Evolutionary conservation across 2,888 invertebrate genomes (phyloP).

Genomic region (Watsonalla binaria): DNA sequence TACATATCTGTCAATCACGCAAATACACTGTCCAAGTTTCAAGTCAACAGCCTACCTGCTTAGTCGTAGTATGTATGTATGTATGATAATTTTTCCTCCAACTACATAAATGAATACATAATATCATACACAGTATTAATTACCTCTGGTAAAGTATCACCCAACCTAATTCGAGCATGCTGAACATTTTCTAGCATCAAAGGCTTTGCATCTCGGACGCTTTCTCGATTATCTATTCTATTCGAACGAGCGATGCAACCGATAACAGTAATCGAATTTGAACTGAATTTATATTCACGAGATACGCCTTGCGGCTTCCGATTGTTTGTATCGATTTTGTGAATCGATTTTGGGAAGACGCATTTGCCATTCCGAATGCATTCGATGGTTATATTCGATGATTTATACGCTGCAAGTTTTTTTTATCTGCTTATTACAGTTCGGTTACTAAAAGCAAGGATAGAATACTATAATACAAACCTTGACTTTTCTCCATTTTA

Average conservation of each 20-base stretch:
- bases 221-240: conserved; percentile 32
- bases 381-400: too few relatives aligned
- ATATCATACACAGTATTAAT: background rate
- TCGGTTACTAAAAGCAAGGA: too few relatives aligned
- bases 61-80: too few relatives aligned
- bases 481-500: too few relatives aligned
- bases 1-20: too few relatives aligned
- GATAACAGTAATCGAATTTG: conserved; percentile 44
- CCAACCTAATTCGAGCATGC: background rate
- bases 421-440: too few relatives aligned
- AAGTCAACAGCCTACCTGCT: too few relatives aligned
- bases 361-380: background rate
- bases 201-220: conserved; percentile 8
- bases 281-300: conserved; percentile 35
- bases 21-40: too few relatives aligned
- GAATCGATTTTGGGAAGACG: background rate
- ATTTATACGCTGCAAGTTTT: too few relatives aligned
- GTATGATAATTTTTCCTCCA: too few relatives aligned
- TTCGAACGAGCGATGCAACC: conserved; percentile 30
- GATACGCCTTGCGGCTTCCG: conserved; percentile 17
- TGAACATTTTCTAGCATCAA: background rate
- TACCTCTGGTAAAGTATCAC: background rate
- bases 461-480: too few relatives aligned
- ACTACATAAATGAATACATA: background rate
- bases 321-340: conserved; percentile 9